Conservation (phyloP, 2,113 vertebrate genomes). For the Hemicordylus capensis region DNA sequence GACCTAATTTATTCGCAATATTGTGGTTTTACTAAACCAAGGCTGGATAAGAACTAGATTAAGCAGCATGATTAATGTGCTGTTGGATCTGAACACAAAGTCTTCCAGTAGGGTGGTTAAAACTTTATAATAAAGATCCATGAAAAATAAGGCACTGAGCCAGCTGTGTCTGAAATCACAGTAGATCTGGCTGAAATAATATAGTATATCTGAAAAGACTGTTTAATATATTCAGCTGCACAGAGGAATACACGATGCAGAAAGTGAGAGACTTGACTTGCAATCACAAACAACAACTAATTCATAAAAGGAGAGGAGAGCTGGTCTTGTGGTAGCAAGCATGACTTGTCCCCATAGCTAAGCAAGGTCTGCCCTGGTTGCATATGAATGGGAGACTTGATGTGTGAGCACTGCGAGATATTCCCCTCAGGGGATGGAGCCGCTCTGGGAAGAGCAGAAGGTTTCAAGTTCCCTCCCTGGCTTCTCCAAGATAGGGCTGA, state of each 20-base stretch:
- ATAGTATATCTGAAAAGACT: not conserved
- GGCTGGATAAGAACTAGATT: constrained; percentile 58
- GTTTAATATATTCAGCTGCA: not conserved
- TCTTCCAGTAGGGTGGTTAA: constrained; percentile 31
- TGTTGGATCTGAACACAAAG: constrained; percentile 31
- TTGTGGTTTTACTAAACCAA: constrained; percentile 55
- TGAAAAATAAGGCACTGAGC: constrained; percentile 32
- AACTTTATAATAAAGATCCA: constrained; percentile 6
- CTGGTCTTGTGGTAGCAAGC: too few species aligned
- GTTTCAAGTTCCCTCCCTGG: too few species aligned
- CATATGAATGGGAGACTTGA: too few species aligned
- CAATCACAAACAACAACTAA: not conserved
- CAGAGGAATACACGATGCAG: not conserved
- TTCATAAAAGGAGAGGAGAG: not conserved
- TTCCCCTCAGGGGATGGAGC: too few species aligned
- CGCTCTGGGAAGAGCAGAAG: too few species aligned
- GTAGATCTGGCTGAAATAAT: constrained; percentile 14
- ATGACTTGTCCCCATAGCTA: too few species aligned
- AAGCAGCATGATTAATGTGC: constrained; percentile 55
- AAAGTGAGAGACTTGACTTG: constrained; percentile 19
- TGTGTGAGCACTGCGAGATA: too few species aligned
- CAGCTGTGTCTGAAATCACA: not conserved
- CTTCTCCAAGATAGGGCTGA: too few species aligned
- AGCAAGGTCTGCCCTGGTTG: too few species aligned
- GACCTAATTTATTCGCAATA: constrained; percentile 44